Evolutionary conservation across 2,888 invertebrate genomes (phyloP).

Genomic region (Lamellibrachia columna): DNA sequence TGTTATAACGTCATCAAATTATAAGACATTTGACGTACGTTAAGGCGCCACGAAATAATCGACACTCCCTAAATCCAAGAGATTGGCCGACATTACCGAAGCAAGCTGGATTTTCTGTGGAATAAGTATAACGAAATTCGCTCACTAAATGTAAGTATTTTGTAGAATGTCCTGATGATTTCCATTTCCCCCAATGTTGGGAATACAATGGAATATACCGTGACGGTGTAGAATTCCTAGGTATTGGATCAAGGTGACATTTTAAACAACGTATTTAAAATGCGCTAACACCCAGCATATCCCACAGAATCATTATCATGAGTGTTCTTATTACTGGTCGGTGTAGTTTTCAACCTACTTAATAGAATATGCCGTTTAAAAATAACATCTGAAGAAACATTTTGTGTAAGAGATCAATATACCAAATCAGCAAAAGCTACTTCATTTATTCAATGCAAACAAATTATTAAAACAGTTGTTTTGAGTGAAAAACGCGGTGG

Average conservation of each 20-base stretch:
- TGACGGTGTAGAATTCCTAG: background rate
- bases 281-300: background rate
- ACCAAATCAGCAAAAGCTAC: too few relatives aligned
- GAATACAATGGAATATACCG: background rate
- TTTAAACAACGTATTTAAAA: slow-evolving; percentile 5
- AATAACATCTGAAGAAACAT: too few relatives aligned
- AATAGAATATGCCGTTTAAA: too few relatives aligned
- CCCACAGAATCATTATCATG: background rate
- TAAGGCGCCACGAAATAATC: background rate
- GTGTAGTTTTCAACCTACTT: too few relatives aligned
- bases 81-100: slow-evolving; percentile 14
- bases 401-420: too few relatives aligned
- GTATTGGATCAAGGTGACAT: background rate
- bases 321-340: too few relatives aligned
- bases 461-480: too few relatives aligned
- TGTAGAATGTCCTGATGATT: background rate
- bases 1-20: background rate
- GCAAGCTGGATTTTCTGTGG: slow-evolving; percentile 16
- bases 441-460: too few relatives aligned
- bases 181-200: background rate
- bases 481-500: too few relatives aligned
- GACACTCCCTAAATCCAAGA: slow-evolving; percentile 1
- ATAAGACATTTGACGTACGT: background rate
- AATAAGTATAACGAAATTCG: background rate
- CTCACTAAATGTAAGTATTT: background rate